Base-by-base conservation (phyloP, 2,797 vertebrate species). In the Poecilia gillii region DNA sequence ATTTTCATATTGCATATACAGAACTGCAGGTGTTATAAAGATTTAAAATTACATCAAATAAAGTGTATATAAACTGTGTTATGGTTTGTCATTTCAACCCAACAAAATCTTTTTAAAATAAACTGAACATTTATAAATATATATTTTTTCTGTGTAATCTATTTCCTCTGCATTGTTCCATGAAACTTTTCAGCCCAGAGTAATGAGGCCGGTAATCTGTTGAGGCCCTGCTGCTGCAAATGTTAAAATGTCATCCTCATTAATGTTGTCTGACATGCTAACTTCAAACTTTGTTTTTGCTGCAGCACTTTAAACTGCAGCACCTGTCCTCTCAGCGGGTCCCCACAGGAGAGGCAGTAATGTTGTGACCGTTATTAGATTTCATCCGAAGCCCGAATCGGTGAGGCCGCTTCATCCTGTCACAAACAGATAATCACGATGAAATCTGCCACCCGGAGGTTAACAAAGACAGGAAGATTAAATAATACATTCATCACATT, bases 401-500 rank as follows among this genome's bases (percentile, higher is more conserved):
- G 93, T 97, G 97, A 97, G 95, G 96, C 97, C 95, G 94, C 88
- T 86, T 94, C 91, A 94, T 95, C 86, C 82, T 71, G 82, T 83
- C 83, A 92, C 72, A n/a, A 39, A 75, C 96, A 96, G 87, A 89
- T 96, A 97, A 96, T 86, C 83, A 68, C 95, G 87, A 90, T 91
- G 93, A 94, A 88, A 92, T 95, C 95, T 92, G 95, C 96, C 96
- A 95, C 95, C 96, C 94, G 94, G 93, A 96, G 96, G 96, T 94
- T 96, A 97, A 99, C 98, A 99, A 99, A 99, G 95, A 96, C 97
- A 98, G 98, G 98, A 99, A 99, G 96, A 96, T 96, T 91, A 96
- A 97, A 99, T 98, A 97, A 97, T 98, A 97, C 98, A 97, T 97
- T 96, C 97, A 97, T 97, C 97, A 98, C 97, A 96, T 97, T 97